Evolutionary conservation across 2,888 invertebrate genomes (phyloP).

Genomic region (Xanthorhoe spadicearia): DNA sequence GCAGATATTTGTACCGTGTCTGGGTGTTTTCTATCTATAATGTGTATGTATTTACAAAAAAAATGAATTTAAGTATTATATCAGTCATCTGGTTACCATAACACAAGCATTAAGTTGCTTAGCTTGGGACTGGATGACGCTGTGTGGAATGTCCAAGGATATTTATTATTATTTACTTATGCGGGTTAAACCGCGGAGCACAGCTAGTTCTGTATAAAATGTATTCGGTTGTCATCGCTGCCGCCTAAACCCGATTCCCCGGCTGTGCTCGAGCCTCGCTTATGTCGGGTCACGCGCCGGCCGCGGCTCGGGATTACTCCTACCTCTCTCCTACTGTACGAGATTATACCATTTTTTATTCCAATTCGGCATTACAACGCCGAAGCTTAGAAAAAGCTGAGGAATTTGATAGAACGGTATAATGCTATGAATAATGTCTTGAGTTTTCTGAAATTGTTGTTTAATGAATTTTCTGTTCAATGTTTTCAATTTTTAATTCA

Average conservation of each 20-base stretch:
- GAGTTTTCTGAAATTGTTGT: neutral
- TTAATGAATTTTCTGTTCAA: neutral
- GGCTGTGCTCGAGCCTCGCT: conserved; percentile 52
- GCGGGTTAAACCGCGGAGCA: no score
- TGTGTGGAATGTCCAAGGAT: no score
- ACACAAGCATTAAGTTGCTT: no score
- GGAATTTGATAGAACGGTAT: neutral
- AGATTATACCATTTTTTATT: conserved; percentile 40
- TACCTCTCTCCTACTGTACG: conserved; percentile 35
- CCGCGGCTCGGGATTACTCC: conserved; percentile 41
- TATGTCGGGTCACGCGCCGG: conserved; percentile 69
- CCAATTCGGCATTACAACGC: conserved; percentile 26
- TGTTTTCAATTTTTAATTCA: no score
- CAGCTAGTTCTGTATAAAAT: neutral
- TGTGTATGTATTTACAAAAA: no score
- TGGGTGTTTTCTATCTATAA: no score
- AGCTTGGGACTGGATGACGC: no score
- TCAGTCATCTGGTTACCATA: no score
- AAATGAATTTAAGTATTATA: no score
- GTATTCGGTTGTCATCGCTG: conserved; percentile 20
- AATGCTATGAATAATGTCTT: neutral
- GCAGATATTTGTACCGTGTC: no score
- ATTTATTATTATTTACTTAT: no score
- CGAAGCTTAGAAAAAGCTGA: conserved; percentile 13
- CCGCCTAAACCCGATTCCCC: conserved; percentile 33